A percentile compares a stretch with the other conserved stretches of the same genome.
phyloP scores from a whole-genome alignment of 2,888 invertebrate genomes.

The Leptinotarsa peninsularis region DNA sequence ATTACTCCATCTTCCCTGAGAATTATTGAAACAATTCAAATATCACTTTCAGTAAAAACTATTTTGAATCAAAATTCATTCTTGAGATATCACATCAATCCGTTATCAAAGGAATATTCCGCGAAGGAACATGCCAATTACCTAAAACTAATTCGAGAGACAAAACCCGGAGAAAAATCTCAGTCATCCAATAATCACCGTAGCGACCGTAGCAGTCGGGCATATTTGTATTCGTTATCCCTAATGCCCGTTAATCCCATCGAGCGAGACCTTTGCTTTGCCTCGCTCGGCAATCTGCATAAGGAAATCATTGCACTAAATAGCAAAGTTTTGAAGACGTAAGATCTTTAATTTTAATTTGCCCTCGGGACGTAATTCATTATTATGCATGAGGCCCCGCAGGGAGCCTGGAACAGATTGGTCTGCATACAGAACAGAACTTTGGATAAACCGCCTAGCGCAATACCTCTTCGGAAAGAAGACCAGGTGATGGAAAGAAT shows the following conservation, averaged over 20 bases:
- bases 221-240: slow-evolving; percentile 47
- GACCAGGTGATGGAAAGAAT: slow-evolving; percentile 4
- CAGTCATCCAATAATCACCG: slow-evolving; percentile 18
- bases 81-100: too few species aligned
- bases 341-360: slow-evolving; percentile 68
- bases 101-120: background rate
- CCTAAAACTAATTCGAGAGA: background rate
- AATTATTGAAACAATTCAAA: too few species aligned
- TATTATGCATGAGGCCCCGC: slow-evolving; percentile 67
- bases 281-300: slow-evolving; percentile 60
- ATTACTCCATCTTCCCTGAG: too few species aligned
- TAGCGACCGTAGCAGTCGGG: slow-evolving; percentile 16
- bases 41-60: too few species aligned
- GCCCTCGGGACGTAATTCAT: slow-evolving; percentile 68
- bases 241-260: slow-evolving; percentile 41
- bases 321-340: slow-evolving; percentile 67
- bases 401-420: slow-evolving; percentile 64
- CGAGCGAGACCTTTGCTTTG: slow-evolving; percentile 33
- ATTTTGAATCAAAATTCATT: too few species aligned
- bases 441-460: slow-evolving; percentile 21
- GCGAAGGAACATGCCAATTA: background rate
- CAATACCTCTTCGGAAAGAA: slow-evolving; percentile 17
- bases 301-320: slow-evolving; percentile 67
- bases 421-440: slow-evolving; percentile 61
- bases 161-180: slow-evolving; percentile 13